Conservation (phyloP, 2,888 invertebrate genomes). For the Drosophila mimetica region DNA sequence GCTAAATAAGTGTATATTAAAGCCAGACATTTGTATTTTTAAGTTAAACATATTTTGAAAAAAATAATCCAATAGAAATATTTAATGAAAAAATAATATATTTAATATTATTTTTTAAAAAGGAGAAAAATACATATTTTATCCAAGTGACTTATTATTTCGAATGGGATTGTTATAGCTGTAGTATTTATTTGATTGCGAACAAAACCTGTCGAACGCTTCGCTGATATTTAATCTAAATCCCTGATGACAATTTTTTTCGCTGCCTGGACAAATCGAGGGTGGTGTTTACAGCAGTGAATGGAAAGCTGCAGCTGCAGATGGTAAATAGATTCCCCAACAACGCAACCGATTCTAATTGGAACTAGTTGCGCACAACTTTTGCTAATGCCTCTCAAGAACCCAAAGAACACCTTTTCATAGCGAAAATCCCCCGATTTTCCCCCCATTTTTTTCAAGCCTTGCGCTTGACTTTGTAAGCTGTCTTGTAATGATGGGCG, state of each 20-base stretch:
- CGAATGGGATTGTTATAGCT: background rate
- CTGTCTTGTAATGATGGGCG: constrained; percentile 50
- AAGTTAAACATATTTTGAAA: too few relatives aligned
- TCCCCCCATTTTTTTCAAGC: background rate
- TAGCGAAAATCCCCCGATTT: background rate
- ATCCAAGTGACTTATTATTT: background rate
- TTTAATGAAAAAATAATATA: too few relatives aligned
- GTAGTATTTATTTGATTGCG: background rate
- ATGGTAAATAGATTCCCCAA: background rate
- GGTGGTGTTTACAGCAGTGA: background rate
- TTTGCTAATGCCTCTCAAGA: background rate
- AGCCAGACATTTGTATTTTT: too few relatives aligned
- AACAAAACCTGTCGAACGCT: constrained; percentile 57
- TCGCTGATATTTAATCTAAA: constrained; percentile 58
- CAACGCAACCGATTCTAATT: constrained; percentile 4
- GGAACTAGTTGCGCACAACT: constrained; percentile 19
- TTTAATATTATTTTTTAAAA: background rate
- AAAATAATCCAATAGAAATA: too few relatives aligned
- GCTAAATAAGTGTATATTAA: background rate
- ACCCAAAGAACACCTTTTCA: background rate
- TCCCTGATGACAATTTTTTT: constrained; percentile 49
- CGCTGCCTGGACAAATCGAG: background rate
- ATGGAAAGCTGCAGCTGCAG: constrained; percentile 2
- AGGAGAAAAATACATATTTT: background rate
- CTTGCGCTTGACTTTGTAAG: constrained; percentile 36